Base-by-base conservation (phyloP, 2,113 vertebrate genomes). In the Aptenodytes forsteri region DNA sequence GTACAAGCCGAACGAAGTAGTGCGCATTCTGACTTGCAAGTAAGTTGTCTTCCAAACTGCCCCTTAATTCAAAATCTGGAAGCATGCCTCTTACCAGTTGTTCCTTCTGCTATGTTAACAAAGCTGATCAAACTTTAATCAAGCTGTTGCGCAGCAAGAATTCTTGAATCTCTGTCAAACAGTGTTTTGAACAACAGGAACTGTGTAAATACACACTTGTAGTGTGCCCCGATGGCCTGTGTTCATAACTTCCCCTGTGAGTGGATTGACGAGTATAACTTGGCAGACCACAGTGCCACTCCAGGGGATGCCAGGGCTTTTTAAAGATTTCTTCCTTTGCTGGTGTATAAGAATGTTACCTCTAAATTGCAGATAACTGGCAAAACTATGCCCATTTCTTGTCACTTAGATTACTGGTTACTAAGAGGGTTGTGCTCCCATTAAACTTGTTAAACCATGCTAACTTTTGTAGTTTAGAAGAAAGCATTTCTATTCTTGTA, bases 21-120 rank as follows among this genome's bases (percentile, higher is more conserved):
- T 99, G 66, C 99, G 99, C 29, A 98, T 99, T 93, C 98, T 99
- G 46, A 99, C 99, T 9, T 99, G 99, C 98, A 99, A 99, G 97
- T 99, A 99, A 97, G 98, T 98, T 84, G 42, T 54, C 66, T 87
- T 95, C 94, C 65, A 59, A 19, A 40, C 50, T 93, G 47, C 25
- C 36, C 42, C 40, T 67, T 89, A 52, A 69, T 59, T 44, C 40
- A 79, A 40, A 79, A 55, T 88, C 38, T 47, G 61, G 46, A 78
- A 82, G n/a, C 19, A 2, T 67, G 42, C 40, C 46, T 81, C 64
- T 34, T 88, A 6, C 67, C 12, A 22, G 32, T 40, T 59, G 49
- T 50, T 75, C 29, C 36, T 62, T 78, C 47, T 87, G 91, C 50
- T 22, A 0, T 16, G 70, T 59, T 86, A 95, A 70, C 64, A 73